Base-by-base conservation (phyloP, 2,113 vertebrate genomes). In the Myrmecobius fasciatus region DNA sequence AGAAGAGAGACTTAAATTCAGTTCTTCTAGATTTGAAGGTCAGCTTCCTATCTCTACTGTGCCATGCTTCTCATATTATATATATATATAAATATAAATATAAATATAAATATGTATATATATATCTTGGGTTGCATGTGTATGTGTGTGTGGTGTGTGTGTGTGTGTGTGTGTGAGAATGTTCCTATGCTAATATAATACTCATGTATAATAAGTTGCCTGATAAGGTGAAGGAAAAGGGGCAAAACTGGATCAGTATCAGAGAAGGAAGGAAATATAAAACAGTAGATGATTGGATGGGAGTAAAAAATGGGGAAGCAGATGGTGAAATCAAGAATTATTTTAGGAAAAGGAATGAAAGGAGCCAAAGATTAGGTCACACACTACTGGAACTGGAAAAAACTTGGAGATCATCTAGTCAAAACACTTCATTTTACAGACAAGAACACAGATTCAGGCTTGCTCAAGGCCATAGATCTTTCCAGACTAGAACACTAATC, bases 121-220 rank as follows among this genome's bases (percentile, higher is more conserved):
- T 67, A 24, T 95, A 54, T 94, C 94, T 88, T 31, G 14, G 67
- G 92, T 25, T 92, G 83, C 90, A 95, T 95, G 92, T 96, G 83
- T 83, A 93, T 89, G 67, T 53, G 12, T 53, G 95, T 95, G 67
- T 31, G 14, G 67, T 93, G 25, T 93, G 83, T 91, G 96, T 95
- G 92, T 96, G 83, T 83, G 94, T 89, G 67, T 53, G 12, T 52
- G 11, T 52, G 83, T 97, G 53, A 93, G 83, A 75, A 94, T 95
- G 94, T 96, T 60, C 60, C 91, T 88, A 52, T 53, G 5, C 92
- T 92, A 92, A 94, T 94, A 96, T 92, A 92, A 93, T 53, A 92
- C 52, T 60, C 90, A 67, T 26, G 46, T 97, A n/a, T n/a, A n/a
- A 0, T n/a, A 93, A 93, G 36, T 94, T 95, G 67, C 53, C 90